phyloP scores from a whole-genome alignment of 2,113 vertebrate genomes.

The Plectropomus leopardus region DNA sequence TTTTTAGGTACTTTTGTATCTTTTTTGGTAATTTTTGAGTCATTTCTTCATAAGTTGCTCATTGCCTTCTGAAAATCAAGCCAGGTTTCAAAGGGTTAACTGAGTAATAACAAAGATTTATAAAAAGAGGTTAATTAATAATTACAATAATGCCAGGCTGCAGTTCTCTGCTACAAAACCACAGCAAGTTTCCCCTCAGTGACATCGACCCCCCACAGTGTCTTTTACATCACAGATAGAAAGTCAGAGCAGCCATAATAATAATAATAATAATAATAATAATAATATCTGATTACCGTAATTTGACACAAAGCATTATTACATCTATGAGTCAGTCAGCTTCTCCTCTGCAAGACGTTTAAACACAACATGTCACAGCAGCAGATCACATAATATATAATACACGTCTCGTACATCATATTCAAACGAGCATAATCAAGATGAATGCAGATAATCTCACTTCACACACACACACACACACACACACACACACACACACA shows the following conservation, averaged over 20 bases:
- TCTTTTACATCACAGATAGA: conserved; percentile 31
- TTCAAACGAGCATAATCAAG: neutral
- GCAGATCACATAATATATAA: conserved; percentile 10
- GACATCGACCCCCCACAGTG: neutral
- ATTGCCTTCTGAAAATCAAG: no score
- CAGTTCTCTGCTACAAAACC: neutral
- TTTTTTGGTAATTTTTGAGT: no score
- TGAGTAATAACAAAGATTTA: no score
- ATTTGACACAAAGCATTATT: conserved; percentile 22
- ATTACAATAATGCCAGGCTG: conserved; percentile 2
- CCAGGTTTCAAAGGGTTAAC: no score
- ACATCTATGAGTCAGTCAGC: conserved; percentile 1
- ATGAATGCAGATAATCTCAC: neutral
- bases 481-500: neutral
- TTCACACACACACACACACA: neutral
- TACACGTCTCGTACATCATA: conserved; percentile 19
- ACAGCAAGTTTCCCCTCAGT: conserved; percentile 5
- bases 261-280: no score
- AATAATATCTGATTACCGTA: conserved; percentile 36
- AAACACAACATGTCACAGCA: conserved; percentile 35
- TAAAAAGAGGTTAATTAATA: neutral
- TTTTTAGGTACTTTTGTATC: no score
- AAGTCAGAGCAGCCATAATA: conserved; percentile 34
- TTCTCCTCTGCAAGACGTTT: neutral
- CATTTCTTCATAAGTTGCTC: no score